phyloP scores from a whole-genome alignment of 64 coral and sea anemone species.

The Dendronephthya gigantea region DNA sequence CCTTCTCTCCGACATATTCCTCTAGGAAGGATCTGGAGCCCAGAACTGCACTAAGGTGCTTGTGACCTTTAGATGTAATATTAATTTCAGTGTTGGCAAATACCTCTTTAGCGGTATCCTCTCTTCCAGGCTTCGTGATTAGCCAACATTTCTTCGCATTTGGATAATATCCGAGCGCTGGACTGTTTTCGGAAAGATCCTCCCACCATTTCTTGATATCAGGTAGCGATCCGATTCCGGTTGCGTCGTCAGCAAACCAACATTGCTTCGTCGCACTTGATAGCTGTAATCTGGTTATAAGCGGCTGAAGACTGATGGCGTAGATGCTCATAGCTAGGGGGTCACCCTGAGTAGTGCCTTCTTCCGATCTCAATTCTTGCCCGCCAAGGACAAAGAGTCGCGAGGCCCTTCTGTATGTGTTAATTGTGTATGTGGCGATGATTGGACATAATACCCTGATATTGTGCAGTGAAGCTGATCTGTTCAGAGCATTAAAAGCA shows the following conservation, averaged over 20 bases:
- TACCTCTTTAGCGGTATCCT: not conserved
- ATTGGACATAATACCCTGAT: slow-evolving; percentile 8
- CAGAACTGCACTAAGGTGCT: not conserved
- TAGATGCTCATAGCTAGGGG: not conserved
- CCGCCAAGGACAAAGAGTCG: slow-evolving; percentile 16
- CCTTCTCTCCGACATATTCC: not conserved
- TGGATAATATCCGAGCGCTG: not conserved
- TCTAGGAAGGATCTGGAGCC: not conserved
- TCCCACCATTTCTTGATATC: not conserved
- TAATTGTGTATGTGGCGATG: slow-evolving; percentile 28
- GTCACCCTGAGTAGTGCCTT: slow-evolving; percentile 12
- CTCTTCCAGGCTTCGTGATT: not conserved
- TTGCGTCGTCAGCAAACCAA: not conserved
- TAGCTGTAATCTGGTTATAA: not conserved
- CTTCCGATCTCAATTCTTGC: slow-evolving; percentile 17
- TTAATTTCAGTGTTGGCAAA: not conserved
- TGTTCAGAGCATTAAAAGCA: slow-evolving; percentile 36
- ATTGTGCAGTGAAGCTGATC: slow-evolving; percentile 22
- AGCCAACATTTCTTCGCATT: not conserved
- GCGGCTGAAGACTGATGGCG: not conserved
- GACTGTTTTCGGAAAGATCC: not conserved
- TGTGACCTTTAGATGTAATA: not conserved
- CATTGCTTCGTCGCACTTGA: not conserved
- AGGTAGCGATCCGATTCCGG: not conserved
- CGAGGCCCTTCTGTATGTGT: slow-evolving; percentile 5